These are phyloP conservation scores for Sarcophaga variegata DNA, from an alignment of 2,888 invertebrate species.

Conservation along the genomic window DNA sequence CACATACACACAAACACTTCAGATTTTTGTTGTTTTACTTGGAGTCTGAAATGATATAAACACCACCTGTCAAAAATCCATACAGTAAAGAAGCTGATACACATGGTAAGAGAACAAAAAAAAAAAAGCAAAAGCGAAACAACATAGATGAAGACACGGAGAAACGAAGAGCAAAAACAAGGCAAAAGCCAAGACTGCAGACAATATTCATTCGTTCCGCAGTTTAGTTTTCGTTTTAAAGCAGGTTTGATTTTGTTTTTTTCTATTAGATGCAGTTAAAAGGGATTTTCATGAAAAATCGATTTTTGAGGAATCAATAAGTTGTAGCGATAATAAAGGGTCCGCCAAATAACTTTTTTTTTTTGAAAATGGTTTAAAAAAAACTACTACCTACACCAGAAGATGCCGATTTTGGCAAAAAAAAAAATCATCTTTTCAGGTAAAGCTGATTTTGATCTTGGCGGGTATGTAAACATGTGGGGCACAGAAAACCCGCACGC, in stretches of 20 bases:
- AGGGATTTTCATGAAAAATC: too few species aligned
- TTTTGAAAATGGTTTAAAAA: too few species aligned
- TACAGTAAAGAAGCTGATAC: conserved; percentile 40
- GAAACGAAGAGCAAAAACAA: conserved; percentile 41
- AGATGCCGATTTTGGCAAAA: too few species aligned
- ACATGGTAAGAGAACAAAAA: conserved; percentile 61
- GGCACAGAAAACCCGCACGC: too few species aligned
- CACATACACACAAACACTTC: conserved; percentile 72
- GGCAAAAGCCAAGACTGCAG: conserved; percentile 13
- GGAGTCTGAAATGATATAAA: conserved; percentile 65
- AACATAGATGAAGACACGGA: not conserved
- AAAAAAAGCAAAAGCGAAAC: too few species aligned
- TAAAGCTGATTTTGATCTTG: too few species aligned
- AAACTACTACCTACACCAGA: too few species aligned
- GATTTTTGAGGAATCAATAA: too few species aligned
- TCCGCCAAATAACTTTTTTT: too few species aligned
- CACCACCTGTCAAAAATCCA: conserved; percentile 80
- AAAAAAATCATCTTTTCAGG: too few species aligned
- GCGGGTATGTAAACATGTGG: too few species aligned
- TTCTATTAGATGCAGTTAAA: not conserved
- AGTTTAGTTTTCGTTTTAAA: not conserved
- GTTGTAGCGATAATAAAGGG: too few species aligned
- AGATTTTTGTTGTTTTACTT: conserved; percentile 48
- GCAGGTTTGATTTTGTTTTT: not conserved
- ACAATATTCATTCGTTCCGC: conserved; percentile 38